Evolutionary conservation across 2,888 invertebrate genomes (phyloP).

Genomic region (Xestia xanthographa): DNA sequence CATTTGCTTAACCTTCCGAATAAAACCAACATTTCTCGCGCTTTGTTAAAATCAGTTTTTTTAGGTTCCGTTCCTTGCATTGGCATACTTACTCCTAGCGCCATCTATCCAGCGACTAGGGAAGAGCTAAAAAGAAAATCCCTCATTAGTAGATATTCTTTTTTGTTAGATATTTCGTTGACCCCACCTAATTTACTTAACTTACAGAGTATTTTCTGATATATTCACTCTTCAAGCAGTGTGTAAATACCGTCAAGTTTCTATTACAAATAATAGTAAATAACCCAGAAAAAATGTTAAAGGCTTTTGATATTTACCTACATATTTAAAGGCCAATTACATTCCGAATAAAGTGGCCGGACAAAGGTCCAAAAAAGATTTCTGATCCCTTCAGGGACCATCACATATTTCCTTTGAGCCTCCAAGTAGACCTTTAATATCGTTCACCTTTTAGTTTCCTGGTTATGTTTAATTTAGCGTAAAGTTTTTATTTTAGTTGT

Average conservation of each 20-base stretch:
- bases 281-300: constrained; percentile 58
- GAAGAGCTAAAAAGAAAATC: too few species aligned
- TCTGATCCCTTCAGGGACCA: constrained; percentile 74
- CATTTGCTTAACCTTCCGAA: too few species aligned
- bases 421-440: constrained; percentile 73
- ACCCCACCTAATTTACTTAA: neutral
- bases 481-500: constrained; percentile 41
- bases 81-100: too few species aligned
- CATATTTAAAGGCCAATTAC: constrained; percentile 75
- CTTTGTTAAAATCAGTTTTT: too few species aligned
- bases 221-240: constrained; percentile 6
- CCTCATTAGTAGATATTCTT: neutral
- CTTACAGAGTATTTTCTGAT: constrained; percentile 15
- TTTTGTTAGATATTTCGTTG: neutral
- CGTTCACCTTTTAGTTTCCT: constrained; percentile 68
- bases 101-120: too few species aligned
- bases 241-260: constrained; percentile 39
- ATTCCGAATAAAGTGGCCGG: constrained; percentile 71
- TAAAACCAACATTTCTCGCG: too few species aligned
- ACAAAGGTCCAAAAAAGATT: constrained; percentile 70
- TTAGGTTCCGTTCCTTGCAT: too few species aligned
- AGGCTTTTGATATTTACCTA: constrained; percentile 65
- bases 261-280: constrained; percentile 56
- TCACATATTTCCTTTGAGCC: constrained; percentile 76
- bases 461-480: constrained; percentile 67